Conservation (phyloP, 2,113 vertebrate genomes). For the Trichechus manatus region DNA sequence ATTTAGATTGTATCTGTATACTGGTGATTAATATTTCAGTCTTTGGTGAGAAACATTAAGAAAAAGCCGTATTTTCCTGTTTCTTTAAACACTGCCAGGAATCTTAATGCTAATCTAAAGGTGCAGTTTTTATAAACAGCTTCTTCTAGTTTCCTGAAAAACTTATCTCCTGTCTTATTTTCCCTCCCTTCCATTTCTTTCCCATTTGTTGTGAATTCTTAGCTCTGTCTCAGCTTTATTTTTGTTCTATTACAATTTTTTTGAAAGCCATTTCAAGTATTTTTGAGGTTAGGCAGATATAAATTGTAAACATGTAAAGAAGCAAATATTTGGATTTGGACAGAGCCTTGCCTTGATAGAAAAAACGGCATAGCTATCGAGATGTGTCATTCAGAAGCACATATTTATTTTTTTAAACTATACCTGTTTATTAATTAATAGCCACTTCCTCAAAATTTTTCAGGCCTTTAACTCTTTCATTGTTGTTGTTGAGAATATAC, state of each 20-base stretch:
- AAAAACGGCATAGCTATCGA: not conserved
- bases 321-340: not conserved
- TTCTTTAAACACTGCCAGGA: not conserved
- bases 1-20: not conserved
- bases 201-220: not conserved
- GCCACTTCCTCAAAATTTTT: not conserved
- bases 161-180: not conserved
- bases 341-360: not conserved
- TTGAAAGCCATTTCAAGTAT: not conserved
- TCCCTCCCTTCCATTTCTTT: not conserved
- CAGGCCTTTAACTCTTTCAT: not conserved
- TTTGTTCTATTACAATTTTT: not conserved
- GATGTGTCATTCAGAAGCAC: not conserved
- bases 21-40: not conserved
- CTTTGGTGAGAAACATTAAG: not conserved
- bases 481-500: no score
- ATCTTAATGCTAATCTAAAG: not conserved
- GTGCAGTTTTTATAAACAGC: not conserved
- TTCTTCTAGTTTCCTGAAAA: not conserved
- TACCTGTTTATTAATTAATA: not conserved
- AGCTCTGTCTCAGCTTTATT: slow-evolving; percentile 15
- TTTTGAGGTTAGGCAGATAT: not conserved
- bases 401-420: slow-evolving; percentile 37
- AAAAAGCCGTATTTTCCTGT: not conserved
- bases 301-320: not conserved